Evolutionary conservation across 2,113 vertebrate genomes (phyloP), one percentile per base, ranked within the genome.

Genomic region (Neolamprologus variostigma): DNA sequence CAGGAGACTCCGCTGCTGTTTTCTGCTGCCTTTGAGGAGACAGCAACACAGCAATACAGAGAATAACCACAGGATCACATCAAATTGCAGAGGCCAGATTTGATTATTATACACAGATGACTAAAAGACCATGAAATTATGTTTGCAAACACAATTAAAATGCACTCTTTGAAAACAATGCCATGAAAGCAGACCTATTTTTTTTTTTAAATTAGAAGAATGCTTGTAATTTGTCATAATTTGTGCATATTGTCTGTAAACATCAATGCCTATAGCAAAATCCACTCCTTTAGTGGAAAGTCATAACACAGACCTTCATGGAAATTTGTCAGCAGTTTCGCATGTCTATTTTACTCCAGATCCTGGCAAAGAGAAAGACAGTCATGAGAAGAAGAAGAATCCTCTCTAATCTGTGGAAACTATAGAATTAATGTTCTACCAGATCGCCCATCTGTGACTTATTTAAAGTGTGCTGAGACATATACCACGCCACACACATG

Each of bases 71-170:
- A 96, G 90, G 88, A 94, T 96, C 91, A 95, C 95, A 95, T 91
- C 93, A 93, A 94, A 96, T 94, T 94, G 84, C 89, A 93, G 91
- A 91, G 86, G 80, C 86, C 79, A 84, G 82, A 59, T 93, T 86
- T 91, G 83, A 95, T 95, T 96, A 95, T 95, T 95, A 94, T 92
- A 96, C 95, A 94, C 96, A 97, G 96, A 97, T 97, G 96, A 96
- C 93, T 93, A 85, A 94, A 91, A 83, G 81, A 94, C 87, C 93
- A 93, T 93, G 63, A 94, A 90, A 93, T 96, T 93, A 93, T 90
- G 93, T 95, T 96, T 93, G 83, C 94, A 95, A 96, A 94, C 94
- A 91, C 89, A 91, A 88, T 86, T 90, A 93, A 92, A 91, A 83
- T 84, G 50, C 42, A 42, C n/a, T 55, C 68, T 80, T 92, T 88